Evolutionary conservation across 2,113 vertebrate genomes (phyloP).

Genomic region (Corythoichthys haematopterus): DNA sequence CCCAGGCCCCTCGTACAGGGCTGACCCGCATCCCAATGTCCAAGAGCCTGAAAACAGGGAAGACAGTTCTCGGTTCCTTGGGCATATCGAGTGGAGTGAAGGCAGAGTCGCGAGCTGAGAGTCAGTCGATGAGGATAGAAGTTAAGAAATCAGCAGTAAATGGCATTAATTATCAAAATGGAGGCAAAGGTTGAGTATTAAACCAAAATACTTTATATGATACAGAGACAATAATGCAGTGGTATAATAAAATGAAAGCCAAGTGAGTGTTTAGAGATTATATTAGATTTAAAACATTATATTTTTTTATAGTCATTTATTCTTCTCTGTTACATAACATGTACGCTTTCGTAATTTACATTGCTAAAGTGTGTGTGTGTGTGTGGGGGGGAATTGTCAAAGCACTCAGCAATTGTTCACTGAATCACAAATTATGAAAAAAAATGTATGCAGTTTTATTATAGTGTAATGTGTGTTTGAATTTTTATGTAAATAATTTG

Average conservation of each 20-base stretch:
- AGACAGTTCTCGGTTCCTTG: slow-evolving; percentile 82
- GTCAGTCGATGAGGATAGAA: slow-evolving; percentile 95
- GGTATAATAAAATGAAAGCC: not conserved
- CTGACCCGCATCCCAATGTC: slow-evolving; percentile 97
- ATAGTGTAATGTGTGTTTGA: slow-evolving; percentile 37
- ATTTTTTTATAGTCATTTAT: slow-evolving; percentile 32
- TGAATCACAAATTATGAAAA: slow-evolving; percentile 21
- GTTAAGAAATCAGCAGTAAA: slow-evolving; percentile 86
- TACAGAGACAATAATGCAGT: not conserved
- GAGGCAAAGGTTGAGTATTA: slow-evolving; percentile 82
- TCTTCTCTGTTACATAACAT: slow-evolving; percentile 29
- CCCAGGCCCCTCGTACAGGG: slow-evolving; percentile 79
- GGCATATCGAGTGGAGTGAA: slow-evolving; percentile 86
- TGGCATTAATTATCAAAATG: slow-evolving; percentile 76
- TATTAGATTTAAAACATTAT: slow-evolving; percentile 22
- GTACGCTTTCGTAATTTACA: slow-evolving; percentile 24
- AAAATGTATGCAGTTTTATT: slow-evolving; percentile 2
- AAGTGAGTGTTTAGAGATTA: slow-evolving; percentile 6
- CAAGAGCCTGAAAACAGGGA: slow-evolving; percentile 97
- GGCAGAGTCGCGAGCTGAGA: slow-evolving; percentile 87
- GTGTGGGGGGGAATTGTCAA: slow-evolving; percentile 19
- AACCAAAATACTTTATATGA: slow-evolving; percentile 1
- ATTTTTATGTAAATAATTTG: slow-evolving; percentile 45
- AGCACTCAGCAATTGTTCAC: slow-evolving; percentile 37
- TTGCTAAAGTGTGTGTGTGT: slow-evolving; percentile 22